Percentiles rank a stretch among this genome's conserved stretches.
phyloP scores from a whole-genome alignment of 2,113 vertebrate species.

The Hippolais icterina region DNA sequence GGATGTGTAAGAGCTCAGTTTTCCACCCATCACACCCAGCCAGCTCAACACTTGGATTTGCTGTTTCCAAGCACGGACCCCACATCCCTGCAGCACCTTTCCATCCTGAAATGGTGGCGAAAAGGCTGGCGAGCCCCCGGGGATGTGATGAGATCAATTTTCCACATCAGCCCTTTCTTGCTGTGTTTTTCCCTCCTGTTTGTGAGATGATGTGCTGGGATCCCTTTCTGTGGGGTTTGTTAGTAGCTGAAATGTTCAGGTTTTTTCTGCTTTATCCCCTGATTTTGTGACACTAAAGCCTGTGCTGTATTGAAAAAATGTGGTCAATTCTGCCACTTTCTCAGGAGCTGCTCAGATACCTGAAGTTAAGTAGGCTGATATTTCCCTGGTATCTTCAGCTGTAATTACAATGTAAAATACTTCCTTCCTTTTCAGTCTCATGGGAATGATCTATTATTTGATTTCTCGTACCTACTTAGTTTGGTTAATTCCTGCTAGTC shows the following conservation, averaged over 20 bases:
- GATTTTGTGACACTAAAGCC: not conserved
- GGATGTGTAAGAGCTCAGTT: too few relatives aligned
- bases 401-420: not conserved
- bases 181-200: rapidly evolving
- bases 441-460: not conserved
- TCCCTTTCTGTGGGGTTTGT: not conserved
- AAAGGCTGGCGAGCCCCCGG: not conserved
- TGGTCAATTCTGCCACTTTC: not conserved
- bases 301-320: not conserved
- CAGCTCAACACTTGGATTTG: rapidly evolving
- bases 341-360: not conserved
- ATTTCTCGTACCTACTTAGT: not conserved
- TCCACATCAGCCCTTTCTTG: rapidly evolving
- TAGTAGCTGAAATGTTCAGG: not conserved
- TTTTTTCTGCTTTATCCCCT: not conserved
- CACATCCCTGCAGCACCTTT: rapidly evolving
- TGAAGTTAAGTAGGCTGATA: not conserved
- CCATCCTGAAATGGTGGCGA: not conserved
- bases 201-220: rapidly evolving
- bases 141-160: not conserved
- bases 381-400: not conserved
- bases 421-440: not conserved
- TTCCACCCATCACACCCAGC: too few relatives aligned
- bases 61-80: not conserved
- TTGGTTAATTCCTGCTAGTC: not conserved